Base-by-base conservation (phyloP, 2,113 vertebrate species). In the Chaenogobius annularis region DNA sequence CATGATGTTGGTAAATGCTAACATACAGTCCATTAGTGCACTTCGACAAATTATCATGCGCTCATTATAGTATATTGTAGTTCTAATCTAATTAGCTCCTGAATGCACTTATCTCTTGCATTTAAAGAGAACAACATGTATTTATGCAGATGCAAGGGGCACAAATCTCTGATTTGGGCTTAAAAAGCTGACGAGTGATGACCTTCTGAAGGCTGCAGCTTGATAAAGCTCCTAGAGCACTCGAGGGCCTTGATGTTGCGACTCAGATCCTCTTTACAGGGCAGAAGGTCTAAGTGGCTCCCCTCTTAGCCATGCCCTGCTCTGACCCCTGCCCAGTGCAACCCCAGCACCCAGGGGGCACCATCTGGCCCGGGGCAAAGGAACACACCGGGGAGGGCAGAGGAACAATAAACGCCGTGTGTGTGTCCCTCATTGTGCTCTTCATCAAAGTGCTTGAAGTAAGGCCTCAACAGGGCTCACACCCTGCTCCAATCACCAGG, bases 371-470 rank as follows among this genome's bases (percentile, higher is more conserved):
- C 87, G 48, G 86, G 84, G 78, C 74, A 77, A 80, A 70, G 66
- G 73, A 80, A 84, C 85, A 78, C 82, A 83, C 85, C 74, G 66
- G 85, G 85, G 83, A 82, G 75, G 85, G 79, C 68, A 31, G 69
- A 79, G 68, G 81, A 90, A 92, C 92, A 93, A 93, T 93, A 85
- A 85, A 90, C 80, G 77, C 26, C 68, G 77, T 84, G 86, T 70
- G 80, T 79, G 88, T 78, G 86, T 85, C 48, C 75, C 77, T 90
- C 87, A 93, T 94, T 93, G 90, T 94, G 90, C 90, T 88, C 83
- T 92, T 89, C 92, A 92, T 94, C 92, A 93, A 93, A 93, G 90
- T 87, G 82, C 83, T 83, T 70, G 78, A 88, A 80, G 77, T 80
- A 80, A 89, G 90, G 88, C 88, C 78, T 82, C 90, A 73, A 87